These are phyloP conservation scores for Coluber constrictor DNA, from an alignment of 2,797 vertebrate genomes.

Conservation along the genomic window DNA sequence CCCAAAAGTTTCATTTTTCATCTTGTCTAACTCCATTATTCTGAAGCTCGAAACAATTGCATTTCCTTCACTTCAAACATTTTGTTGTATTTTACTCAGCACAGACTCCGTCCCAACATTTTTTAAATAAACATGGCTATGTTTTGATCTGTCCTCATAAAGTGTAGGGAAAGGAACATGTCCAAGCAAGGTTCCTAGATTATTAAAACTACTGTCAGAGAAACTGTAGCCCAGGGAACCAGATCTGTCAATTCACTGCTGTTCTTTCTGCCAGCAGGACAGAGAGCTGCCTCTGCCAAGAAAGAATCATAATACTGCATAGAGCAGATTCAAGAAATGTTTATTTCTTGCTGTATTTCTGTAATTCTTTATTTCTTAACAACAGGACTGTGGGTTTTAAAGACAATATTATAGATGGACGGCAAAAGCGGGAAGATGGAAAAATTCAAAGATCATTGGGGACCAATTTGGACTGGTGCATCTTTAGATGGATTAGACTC, in stretches of 20 bases:
- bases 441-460: not conserved
- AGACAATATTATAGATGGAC: not conserved
- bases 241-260: slow-evolving; percentile 20
- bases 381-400: not conserved
- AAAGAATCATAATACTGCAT: slow-evolving; percentile 8
- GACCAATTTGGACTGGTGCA: not conserved
- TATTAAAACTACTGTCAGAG: slow-evolving; percentile 13
- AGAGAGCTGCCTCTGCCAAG: not conserved
- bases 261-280: not conserved
- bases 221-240: accelerated
- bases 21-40: not conserved
- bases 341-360: not conserved
- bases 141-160: slow-evolving; percentile 5
- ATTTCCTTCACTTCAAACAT: not conserved
- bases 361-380: not conserved
- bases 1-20: slow-evolving; percentile 24
- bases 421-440: not conserved
- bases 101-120: not conserved
- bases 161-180: not conserved
- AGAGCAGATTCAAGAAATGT: not conserved
- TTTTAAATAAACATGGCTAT: not conserved
- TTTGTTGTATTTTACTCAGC: not conserved
- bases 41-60: slow-evolving; percentile 8
- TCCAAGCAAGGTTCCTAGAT: slow-evolving; percentile 13
- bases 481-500: slow-evolving; percentile 11